Evolutionary conservation across 2,113 vertebrate genomes (phyloP).

Genomic region (Catharus bicknelli): DNA sequence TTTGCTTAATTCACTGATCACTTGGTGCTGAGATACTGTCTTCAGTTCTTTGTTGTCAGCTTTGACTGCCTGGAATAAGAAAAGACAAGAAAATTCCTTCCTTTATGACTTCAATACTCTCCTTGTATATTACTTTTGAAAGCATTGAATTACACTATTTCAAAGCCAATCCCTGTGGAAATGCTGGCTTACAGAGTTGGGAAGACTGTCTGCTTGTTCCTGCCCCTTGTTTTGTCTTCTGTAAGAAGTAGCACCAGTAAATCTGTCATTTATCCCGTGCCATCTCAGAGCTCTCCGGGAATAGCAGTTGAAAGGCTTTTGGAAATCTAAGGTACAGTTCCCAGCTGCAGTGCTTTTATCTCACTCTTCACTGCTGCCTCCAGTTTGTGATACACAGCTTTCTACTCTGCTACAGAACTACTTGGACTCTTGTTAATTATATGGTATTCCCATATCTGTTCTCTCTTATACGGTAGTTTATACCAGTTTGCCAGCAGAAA

Average conservation of each 20-base stretch:
- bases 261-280: not conserved
- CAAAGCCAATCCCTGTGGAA: not conserved
- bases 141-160: not conserved
- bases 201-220: not conserved
- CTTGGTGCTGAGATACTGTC: not conserved
- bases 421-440: not conserved
- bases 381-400: not conserved
- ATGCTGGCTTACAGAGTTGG: not conserved
- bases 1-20: not conserved
- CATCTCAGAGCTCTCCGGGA: not conserved
- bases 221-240: not conserved
- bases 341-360: not conserved
- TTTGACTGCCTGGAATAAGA: not conserved
- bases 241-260: not conserved
- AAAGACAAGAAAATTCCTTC: not conserved
- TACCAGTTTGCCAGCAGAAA: not conserved
- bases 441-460: not conserved
- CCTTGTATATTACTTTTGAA: not conserved
- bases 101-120: not conserved
- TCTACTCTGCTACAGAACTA: not conserved
- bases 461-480: not conserved
- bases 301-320: not conserved
- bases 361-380: not conserved
- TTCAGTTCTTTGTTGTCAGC: not conserved
- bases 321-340: not conserved